Evolutionary conservation across 2,797 vertebrate species (phyloP).

Genomic region (Sebastolobus altivelis): DNA sequence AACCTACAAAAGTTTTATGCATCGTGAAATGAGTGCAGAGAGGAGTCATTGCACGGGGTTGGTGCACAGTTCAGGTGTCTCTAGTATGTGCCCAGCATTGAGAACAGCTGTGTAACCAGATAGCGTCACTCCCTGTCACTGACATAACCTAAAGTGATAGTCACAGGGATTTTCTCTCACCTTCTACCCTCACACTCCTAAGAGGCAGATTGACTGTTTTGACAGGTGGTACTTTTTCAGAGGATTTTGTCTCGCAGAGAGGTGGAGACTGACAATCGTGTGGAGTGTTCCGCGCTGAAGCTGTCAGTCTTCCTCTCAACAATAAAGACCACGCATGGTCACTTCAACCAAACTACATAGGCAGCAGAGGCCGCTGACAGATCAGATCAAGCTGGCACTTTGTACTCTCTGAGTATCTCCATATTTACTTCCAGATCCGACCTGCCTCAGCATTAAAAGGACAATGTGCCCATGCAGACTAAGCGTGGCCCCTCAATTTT

Average conservation of each 20-base stretch:
- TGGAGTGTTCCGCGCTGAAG: constrained; percentile 30
- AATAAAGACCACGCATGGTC: constrained; percentile 50
- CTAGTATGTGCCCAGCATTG: constrained; percentile 14
- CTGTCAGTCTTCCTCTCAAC: constrained; percentile 58
- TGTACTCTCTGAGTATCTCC: constrained; percentile 39
- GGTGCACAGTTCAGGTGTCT: constrained; percentile 23
- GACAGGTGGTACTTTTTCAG: constrained; percentile 65
- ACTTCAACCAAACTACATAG: constrained; percentile 31
- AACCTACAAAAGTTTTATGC: not conserved
- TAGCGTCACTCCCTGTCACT: constrained; percentile 40
- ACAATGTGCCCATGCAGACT: constrained; percentile 53
- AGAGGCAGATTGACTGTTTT: constrained; percentile 67
- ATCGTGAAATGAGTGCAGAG: not conserved
- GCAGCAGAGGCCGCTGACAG: constrained; percentile 26
- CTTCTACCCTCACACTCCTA: constrained; percentile 47
- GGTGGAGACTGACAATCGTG: constrained; percentile 52
- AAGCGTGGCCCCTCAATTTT: constrained; percentile 55
- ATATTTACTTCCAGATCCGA: constrained; percentile 54
- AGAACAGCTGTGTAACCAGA: constrained; percentile 34
- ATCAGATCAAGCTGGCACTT: constrained; percentile 34
- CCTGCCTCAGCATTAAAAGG: constrained; percentile 30
- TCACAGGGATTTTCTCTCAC: constrained; percentile 70
- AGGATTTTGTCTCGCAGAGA: constrained; percentile 54
- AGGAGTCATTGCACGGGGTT: not conserved
- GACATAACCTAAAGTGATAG: constrained; percentile 62